Conservation (phyloP, 2,888 invertebrate genomes). For the Aquatica leii region DNA sequence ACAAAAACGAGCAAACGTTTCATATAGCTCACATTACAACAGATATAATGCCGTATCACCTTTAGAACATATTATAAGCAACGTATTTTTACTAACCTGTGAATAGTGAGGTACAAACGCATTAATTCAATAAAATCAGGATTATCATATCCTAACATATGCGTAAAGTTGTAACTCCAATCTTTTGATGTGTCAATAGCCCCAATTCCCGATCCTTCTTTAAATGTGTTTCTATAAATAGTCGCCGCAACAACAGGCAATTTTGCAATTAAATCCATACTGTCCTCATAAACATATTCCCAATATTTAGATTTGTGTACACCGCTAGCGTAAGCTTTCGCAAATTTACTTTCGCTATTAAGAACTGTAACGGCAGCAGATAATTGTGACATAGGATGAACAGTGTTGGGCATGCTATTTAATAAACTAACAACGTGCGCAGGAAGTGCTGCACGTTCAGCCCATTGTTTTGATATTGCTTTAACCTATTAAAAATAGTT, state of each 20-base stretch:
- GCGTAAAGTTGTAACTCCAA: constrained; percentile 92
- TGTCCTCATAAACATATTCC: constrained; percentile 92
- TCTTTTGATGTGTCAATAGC: constrained; percentile 90
- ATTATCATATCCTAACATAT: constrained; percentile 90
- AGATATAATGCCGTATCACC: no score
- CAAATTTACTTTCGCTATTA: constrained; percentile 92
- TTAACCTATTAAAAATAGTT: constrained; percentile 62
- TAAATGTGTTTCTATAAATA: constrained; percentile 89
- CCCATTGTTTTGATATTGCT: constrained; percentile 84
- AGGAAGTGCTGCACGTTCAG: constrained; percentile 86
- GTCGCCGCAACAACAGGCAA: constrained; percentile 93
- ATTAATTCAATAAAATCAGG: constrained; percentile 87
- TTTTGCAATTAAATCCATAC: constrained; percentile 95
- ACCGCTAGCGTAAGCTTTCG: constrained; percentile 87
- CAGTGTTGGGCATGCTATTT: constrained; percentile 86
- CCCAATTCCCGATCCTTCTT: constrained; percentile 86
- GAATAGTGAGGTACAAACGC: constrained; percentile 92
- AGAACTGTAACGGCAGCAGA: constrained; percentile 89
- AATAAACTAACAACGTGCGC: constrained; percentile 92
- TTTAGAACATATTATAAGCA: no score
- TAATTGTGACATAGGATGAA: constrained; percentile 97
- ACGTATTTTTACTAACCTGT: constrained; percentile 72
- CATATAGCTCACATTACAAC: no score
- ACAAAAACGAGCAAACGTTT: no score
- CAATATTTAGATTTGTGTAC: constrained; percentile 90